A percentile compares a stretch with the other conserved stretches of the same genome.
phyloP scores from a whole-genome alignment of 2,113 vertebrate species.

The Ramphastos sulfuratus region DNA sequence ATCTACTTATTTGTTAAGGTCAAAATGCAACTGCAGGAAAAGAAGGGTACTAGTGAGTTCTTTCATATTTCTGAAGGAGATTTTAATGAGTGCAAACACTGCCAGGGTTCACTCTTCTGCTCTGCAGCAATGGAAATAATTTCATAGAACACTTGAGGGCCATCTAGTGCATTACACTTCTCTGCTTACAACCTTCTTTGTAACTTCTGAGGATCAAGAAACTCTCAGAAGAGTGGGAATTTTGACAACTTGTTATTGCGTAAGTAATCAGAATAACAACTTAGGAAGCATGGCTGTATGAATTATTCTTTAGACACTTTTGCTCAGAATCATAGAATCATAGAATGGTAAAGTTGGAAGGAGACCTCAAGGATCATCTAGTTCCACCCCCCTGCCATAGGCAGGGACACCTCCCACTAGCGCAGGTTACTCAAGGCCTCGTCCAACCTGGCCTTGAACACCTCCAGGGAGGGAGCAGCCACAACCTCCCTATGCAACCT shows the following conservation, averaged over 20 bases:
- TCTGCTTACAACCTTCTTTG: background rate
- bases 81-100: background rate
- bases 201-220: background rate
- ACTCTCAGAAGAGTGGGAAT: background rate
- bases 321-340: no score
- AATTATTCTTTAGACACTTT: background rate
- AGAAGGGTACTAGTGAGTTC: background rate
- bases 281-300: background rate
- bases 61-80: background rate
- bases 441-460: no score
- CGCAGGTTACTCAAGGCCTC: no score
- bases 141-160: background rate
- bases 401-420: no score
- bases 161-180: background rate
- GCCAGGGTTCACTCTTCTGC: background rate
- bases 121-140: background rate
- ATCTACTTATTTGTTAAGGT: background rate
- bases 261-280: background rate
- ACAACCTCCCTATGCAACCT: no score
- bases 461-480: no score
- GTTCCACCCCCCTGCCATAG: no score
- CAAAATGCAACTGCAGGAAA: background rate
- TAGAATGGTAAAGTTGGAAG: no score
- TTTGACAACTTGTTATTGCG: background rate
- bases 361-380: no score